These are phyloP conservation scores for Tiaroga cobitis DNA, from an alignment of 2,797 vertebrate genomes.

Conservation along the genomic window DNA sequence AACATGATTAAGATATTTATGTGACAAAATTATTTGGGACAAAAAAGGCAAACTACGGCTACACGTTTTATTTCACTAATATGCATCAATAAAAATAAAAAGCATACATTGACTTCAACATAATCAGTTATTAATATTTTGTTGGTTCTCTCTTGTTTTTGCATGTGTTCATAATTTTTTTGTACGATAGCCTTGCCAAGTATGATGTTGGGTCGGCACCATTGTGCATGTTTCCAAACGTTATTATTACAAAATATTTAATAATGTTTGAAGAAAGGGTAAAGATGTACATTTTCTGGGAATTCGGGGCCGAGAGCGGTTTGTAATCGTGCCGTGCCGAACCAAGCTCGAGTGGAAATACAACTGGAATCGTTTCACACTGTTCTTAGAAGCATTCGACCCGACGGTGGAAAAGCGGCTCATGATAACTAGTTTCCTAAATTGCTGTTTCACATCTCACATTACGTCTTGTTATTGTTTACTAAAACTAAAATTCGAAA, in stretches of 20 bases:
- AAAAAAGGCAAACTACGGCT: neutral
- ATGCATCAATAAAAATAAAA: neutral
- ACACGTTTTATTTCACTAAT: neutral
- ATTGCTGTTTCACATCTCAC: too few species aligned
- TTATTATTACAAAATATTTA: too few species aligned
- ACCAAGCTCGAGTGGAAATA: too few species aligned
- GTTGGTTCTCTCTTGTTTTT: neutral
- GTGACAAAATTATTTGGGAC: neutral
- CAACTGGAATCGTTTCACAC: too few species aligned
- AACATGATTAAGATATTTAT: neutral
- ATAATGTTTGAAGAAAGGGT: too few species aligned
- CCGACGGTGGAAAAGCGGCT: too few species aligned
- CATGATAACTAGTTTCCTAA: neutral
- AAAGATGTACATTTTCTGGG: too few species aligned
- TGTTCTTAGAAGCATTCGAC: too few species aligned
- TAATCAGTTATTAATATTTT: neutral
- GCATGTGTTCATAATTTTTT: neutral
- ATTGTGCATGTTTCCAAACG: neutral
- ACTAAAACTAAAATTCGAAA: neutral
- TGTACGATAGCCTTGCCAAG: neutral
- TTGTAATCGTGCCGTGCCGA: too few species aligned
- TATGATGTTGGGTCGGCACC: neutral
- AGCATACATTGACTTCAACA: neutral
- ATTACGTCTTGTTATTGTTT: neutral
- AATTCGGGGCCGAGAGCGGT: too few species aligned